Base-by-base conservation (phyloP, 2,888 invertebrate species). In the Herminia tarsipennalis region DNA sequence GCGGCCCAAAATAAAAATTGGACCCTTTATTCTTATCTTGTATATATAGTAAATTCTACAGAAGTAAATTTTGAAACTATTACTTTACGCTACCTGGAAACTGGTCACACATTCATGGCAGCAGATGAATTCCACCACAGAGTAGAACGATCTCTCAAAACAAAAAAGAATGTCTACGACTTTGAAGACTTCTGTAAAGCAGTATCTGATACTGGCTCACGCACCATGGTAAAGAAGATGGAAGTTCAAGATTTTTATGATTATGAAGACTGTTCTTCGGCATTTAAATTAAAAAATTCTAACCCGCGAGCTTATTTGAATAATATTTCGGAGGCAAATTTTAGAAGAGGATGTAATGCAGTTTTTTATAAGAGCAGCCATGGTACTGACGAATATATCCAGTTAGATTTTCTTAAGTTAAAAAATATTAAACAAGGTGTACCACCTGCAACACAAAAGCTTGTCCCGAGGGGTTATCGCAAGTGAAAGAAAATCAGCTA, bases 91-190 rank as follows among this genome's bases (percentile, higher is more conserved):
- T 34, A 34, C 13, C 10, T 34, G 8, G 22, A 34, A 22, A n/a
- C 40, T 42, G 68, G 71, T 20, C 74, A 74, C 25, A 71, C 70
- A 24, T 72, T 66, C 30, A 75, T 73, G 67, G 61, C 68, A 36
- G 67, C 71, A 10, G 76, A 74, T 48, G 60, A 63, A 35, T 74
- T 76, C 43, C 72, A 76, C 45, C 71, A 74, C 42, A 56, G 58
- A 48, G 66, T 76, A 8, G 69, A 74, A 43, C 36, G 32, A 12
- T 60, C 66, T 18, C 40, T 73, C 10, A 63, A 67, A 48, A 62
- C 35, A 30, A 61, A 55, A 32, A 60, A 56, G 38, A 29, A 41
- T 22, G 34, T 22, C 2, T 34, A 22, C n/a, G 34, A 34, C 22
- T 34, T 34, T 22, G 14, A 22, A 8, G 34, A 34, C 8, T 34